phyloP scores from a whole-genome alignment of 2,888 invertebrate genomes.

The Bombyx huttoni region DNA sequence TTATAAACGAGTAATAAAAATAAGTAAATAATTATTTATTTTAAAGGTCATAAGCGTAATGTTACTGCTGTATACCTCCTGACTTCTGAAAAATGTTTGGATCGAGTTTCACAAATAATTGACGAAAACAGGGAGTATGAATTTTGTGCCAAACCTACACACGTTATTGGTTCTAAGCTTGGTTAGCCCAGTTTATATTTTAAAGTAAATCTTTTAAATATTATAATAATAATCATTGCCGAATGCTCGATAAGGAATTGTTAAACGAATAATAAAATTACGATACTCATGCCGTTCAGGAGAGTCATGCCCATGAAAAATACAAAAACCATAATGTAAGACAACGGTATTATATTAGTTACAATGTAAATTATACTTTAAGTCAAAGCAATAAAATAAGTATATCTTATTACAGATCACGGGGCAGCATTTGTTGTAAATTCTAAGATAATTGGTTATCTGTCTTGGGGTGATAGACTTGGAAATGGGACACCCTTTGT shows the following conservation, averaged over 20 bases:
- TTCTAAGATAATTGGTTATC: constrained; percentile 27
- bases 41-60: neutral
- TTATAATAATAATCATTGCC: no score
- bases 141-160: neutral
- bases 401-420: constrained; percentile 25
- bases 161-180: neutral
- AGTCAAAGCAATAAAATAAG: neutral
- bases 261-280: no score
- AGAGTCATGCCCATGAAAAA: no score
- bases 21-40: neutral
- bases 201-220: no score
- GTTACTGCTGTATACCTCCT: neutral
- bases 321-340: no score
- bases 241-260: no score
- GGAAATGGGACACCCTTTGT: constrained; percentile 27
- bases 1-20: no score
- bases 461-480: constrained; percentile 40
- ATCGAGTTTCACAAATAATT: neutral
- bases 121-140: neutral
- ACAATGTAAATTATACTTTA: neutral
- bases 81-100: neutral
- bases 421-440: constrained; percentile 28
- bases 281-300: no score
- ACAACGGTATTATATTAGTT: no score
- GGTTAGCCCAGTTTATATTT: neutral